A percentile compares a stretch with the other conserved stretches of the same genome.
Evolutionary conservation across 2,888 invertebrate species (phyloP).

Genomic region (Pheosia tremula): DNA sequence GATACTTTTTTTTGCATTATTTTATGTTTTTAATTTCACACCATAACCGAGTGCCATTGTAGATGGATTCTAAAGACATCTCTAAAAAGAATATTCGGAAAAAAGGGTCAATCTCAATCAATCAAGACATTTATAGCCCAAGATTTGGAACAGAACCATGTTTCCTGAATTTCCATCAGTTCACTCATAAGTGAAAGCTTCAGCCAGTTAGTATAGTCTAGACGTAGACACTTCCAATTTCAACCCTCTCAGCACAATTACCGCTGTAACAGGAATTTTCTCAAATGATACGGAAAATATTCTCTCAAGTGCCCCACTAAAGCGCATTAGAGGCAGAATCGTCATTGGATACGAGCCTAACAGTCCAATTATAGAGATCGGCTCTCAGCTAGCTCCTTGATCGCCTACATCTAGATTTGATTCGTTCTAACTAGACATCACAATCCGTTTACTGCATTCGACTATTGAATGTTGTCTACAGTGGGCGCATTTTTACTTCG

Average conservation of each 20-base stretch:
- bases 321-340: conserved; percentile 1
- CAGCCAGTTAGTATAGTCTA: background rate
- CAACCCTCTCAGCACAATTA: background rate
- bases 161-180: too few species aligned
- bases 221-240: conserved; percentile 1
- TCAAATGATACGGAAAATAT: conserved; percentile 5
- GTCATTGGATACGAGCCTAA: conserved; percentile 53
- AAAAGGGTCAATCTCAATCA: too few species aligned
- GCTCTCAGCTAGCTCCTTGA: conserved; percentile 47
- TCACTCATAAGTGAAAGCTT: background rate
- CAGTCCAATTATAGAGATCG: conserved; percentile 63
- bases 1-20: too few species aligned
- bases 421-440: conserved; percentile 76
- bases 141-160: too few species aligned
- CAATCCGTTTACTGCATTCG: conserved; percentile 73
- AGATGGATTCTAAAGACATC: too few species aligned
- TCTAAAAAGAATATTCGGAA: too few species aligned
- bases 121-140: too few species aligned
- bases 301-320: background rate
- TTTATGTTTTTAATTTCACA: too few species aligned
- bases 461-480: conserved; percentile 71
- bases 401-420: conserved; percentile 74
- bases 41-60: too few species aligned
- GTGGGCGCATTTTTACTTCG: conserved; percentile 35
- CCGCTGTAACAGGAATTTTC: background rate